Percentiles rank a stretch among this genome's conserved stretches.
These are phyloP conservation scores for Pilophorus perplexus DNA, from an alignment of 2,888 invertebrate species.

Conservation along the genomic window DNA sequence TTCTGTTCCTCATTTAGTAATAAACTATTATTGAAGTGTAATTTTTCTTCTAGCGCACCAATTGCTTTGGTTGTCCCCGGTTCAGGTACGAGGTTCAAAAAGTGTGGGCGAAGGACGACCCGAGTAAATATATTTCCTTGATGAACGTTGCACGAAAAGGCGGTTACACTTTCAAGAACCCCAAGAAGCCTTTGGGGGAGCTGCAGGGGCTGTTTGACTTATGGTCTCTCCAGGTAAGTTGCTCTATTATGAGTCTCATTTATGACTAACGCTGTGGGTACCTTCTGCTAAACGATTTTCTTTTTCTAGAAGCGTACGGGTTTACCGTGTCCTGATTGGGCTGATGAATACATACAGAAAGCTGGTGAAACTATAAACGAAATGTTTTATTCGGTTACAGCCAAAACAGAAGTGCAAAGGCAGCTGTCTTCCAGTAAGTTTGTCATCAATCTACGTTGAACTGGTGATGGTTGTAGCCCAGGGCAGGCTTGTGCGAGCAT, in stretches of 20 bases:
- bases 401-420: not conserved
- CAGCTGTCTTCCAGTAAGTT: slow-evolving; percentile 8
- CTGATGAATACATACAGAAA: not conserved
- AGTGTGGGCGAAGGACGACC: not conserved
- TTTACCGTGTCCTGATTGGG: not conserved
- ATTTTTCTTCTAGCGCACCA: not conserved
- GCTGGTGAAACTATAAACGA: not conserved
- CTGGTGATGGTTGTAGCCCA: too few relatives aligned
- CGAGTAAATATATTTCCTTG: too few relatives aligned
- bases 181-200: not conserved
- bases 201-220: not conserved
- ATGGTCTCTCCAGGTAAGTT: not conserved
- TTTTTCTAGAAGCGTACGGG: not conserved
- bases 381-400: not conserved
- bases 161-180: not conserved
- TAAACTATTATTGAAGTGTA: not conserved
- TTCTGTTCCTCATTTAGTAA: not conserved
- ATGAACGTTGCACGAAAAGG: too few relatives aligned
- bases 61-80: slow-evolving; percentile 12
- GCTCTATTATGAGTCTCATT: not conserved
- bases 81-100: not conserved
- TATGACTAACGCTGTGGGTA: too few relatives aligned
- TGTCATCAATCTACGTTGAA: not conserved
- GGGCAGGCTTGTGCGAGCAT: not conserved
- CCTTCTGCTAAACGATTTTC: too few relatives aligned